Base-by-base conservation (phyloP, 2,888 invertebrate species). In the Ephialtes manifestator region DNA sequence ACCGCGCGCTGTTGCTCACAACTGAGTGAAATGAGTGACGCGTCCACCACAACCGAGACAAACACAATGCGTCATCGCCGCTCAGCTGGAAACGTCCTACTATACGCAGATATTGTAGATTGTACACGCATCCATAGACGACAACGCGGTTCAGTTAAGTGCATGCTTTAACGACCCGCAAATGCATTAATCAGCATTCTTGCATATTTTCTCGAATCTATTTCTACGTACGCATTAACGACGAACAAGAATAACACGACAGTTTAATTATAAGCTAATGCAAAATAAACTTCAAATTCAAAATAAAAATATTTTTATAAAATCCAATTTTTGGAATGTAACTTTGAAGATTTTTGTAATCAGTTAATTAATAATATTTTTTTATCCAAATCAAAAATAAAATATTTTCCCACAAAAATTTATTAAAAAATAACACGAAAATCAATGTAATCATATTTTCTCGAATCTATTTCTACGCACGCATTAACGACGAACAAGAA, bases 21-120 rank as follows among this genome's bases (percentile, higher is more conserved):
- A 8, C 18, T 8, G 55, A 60, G 63, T 8, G 63, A 35, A 35
- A 39, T 63, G 35, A 31, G 63, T 39, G 63, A 63, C 63, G 63
- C 63, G 39, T 18, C 7, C n/a, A 18, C n/a, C 35, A 39, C 63
- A 43, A 65, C 39, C 20, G 60, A 74, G 58, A 74, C 55, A 74
- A 58, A 58, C 20, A 39, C 43, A 58, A 58, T 72, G 71, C 31
- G 71, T 72, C 71, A 72, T 72, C 35, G 46, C 1, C 60, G 65
- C 39, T 65, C 65, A 65, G 65, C 39, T 65, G 43, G 11, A 39
- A 39, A 18, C 39, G 65, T 35, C 20, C 20, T 65, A 11, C 65
- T 65, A 43, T 65, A 65, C 65, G 31, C n/a, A n/a, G 63, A n/a
- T 35, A 63, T 63, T 63, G 63, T 63, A 35, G 35, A 63, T 63